Evolutionary conservation across 2,113 vertebrate genomes (phyloP), one percentile per base, ranked within the genome.

Genomic region (Pyxicephalus adspersus): DNA sequence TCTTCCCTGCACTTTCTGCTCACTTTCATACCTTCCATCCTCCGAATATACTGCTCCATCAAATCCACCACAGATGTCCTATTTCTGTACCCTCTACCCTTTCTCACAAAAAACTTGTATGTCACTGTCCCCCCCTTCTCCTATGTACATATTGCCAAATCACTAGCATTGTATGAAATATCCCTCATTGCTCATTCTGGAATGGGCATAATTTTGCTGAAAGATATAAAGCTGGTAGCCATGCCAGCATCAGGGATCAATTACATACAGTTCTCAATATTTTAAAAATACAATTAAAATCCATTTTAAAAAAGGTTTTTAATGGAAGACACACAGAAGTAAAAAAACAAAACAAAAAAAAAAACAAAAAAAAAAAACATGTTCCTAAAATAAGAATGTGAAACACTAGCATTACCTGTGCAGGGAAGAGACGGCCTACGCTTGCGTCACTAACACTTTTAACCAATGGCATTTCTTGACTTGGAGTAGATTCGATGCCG

Each of bases 381-480:
- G 15, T n/a, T n/a, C 5, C n/a, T 1, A 26, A 26, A 15, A 22
- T 28, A 8, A 28, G 1, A 4, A 64, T 17, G 61, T 26, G 0
- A 17, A 25, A 26, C 5, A 1, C 3, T 16, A 1, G 11, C 76
- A 31, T 50, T 87, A 96, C 95, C 95, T 96, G 96, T 2, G 96
- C 88, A 0, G 96, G 96, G 82, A 98, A 98, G 61, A 98, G 93
- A 66, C 93, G 94, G 51, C 95, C 95, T 80, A 91, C 95, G 72
- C 89, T 95, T 89, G 93, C 89, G 85, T 97, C 95, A 0, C 86
- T 84, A 3, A 95, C 95, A 0, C 87, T 91, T 1, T 91, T 87
- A 18, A 89, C 91, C 66, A 96, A 87, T 1, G 93, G 90, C 25
- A 95, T 90, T 85, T 96, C 95, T 0, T 92, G 85, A 82, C 88